Base-by-base conservation (phyloP, 1,140 invertebrate genomes). In the Zophobas atratus region DNA sequence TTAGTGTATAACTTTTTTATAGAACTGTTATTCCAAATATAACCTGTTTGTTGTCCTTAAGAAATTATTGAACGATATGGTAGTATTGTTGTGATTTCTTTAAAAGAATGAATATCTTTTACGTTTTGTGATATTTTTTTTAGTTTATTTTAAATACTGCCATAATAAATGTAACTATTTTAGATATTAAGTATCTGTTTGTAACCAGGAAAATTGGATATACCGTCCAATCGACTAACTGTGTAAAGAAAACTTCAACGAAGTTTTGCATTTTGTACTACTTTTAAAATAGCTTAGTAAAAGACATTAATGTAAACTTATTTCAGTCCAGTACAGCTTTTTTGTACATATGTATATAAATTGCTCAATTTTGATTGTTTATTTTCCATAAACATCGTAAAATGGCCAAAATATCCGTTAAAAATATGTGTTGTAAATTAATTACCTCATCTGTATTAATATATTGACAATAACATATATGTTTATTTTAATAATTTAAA, bases 301-400 rank as follows among this genome's bases (percentile, higher is more conserved):
- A 36, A 20, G 20, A 20, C 20, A 20, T 20, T 20, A 20, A 20
- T 20, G 20, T 20, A 20, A 20, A 20, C 20, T 20, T 20, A 46
- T 55, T 63, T 48, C 46, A 46, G 41, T 20, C 41, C 20, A 75
- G 41, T 67, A 51, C 35, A 48, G 32, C 34, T 32, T 76, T 63
- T 76, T 34, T 83, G 81, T 83, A 83, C 76, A 83, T 83, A 83
- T 83, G 82, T 83, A 83, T 20, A 83, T 83, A 83, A 75, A 78
- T 77, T 80, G 81, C 82, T 83, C 82, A 82, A 83, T 75, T 51
- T 77, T 36, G 6, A 75, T 74, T 76, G 46, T 63, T 76, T 63
- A 56, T 49, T 70, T 70, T 41, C 63, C 57, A 49, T 67, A 8
- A 63, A 63, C 36, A 67, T 67, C 8, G 41, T 77, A 5, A 60